Percentiles rank a stretch among this genome's conserved stretches.
These are phyloP conservation scores for Rotaria socialis DNA, from an alignment of 2,888 invertebrate genomes.

Conservation along the genomic window DNA sequence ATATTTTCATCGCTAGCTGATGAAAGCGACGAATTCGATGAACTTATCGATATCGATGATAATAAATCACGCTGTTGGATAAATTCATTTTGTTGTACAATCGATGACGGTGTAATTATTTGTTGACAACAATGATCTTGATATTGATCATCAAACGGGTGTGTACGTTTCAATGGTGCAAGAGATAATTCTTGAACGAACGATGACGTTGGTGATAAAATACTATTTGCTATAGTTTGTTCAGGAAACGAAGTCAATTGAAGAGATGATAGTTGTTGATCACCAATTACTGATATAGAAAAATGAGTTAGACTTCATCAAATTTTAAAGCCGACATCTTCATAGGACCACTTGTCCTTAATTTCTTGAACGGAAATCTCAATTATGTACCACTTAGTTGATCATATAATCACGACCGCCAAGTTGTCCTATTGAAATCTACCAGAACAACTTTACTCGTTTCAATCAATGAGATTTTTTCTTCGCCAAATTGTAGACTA, in stretches of 20 bases:
- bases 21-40: background rate
- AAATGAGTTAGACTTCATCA: too few relatives aligned
- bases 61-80: background rate
- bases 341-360: too few relatives aligned
- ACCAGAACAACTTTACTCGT: too few relatives aligned
- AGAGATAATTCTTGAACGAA: background rate
- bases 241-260: background rate
- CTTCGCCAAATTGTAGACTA: too few relatives aligned
- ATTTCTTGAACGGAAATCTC: too few relatives aligned
- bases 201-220: background rate
- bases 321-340: too few relatives aligned
- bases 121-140: background rate
- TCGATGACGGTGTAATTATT: background rate
- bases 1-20: background rate
- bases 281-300: too few relatives aligned
- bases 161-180: constrained; percentile 6
- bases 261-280: too few relatives aligned
- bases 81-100: background rate
- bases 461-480: too few relatives aligned
- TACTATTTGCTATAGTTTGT: background rate
- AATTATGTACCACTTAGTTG: too few relatives aligned
- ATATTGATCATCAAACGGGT: background rate
- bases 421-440: too few relatives aligned
- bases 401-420: too few relatives aligned
- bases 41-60: background rate